phyloP scores from a whole-genome alignment of 2,888 invertebrate genomes.

The Microctonus aethiopoides region DNA sequence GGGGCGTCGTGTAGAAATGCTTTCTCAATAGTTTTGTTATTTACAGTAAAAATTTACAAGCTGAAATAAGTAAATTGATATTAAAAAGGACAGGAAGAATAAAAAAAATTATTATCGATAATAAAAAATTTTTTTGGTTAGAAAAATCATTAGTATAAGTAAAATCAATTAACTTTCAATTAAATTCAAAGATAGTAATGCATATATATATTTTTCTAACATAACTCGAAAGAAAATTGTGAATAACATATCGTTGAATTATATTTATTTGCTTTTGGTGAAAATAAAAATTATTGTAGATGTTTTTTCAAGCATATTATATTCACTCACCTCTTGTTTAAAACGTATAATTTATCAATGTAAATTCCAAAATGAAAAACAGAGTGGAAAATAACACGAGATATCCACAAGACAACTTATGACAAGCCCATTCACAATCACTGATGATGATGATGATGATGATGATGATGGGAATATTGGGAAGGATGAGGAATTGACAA shows the following conservation, averaged over 20 bases:
- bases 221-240: slow-evolving; percentile 11
- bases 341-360: slow-evolving; percentile 52
- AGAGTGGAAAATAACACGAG: slow-evolving; percentile 53
- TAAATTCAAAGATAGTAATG: not conserved
- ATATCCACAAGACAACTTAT: slow-evolving; percentile 55
- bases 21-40: slow-evolving; percentile 1
- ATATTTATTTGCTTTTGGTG: not conserved
- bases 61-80: too few species aligned
- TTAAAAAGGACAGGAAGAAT: too few species aligned
- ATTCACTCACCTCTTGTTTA: slow-evolving; percentile 52
- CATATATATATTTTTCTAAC: slow-evolving; percentile 7
- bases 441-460: too few species aligned
- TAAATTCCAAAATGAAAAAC: slow-evolving; percentile 44
- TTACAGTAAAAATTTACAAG: slow-evolving; percentile 15
- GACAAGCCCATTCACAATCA: slow-evolving; percentile 64
- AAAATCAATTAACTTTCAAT: not conserved
- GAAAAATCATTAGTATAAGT: not conserved
- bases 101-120: too few species aligned
- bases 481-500: slow-evolving; percentile 46
- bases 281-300: not conserved
- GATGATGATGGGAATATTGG: not conserved
- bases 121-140: not conserved
- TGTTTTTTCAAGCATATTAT: not conserved
- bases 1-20: slow-evolving; percentile 2
- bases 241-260: slow-evolving; percentile 9